Base-by-base conservation (phyloP, 1,140 invertebrate genomes). In the Caenorhabditis briggsae region DNA sequence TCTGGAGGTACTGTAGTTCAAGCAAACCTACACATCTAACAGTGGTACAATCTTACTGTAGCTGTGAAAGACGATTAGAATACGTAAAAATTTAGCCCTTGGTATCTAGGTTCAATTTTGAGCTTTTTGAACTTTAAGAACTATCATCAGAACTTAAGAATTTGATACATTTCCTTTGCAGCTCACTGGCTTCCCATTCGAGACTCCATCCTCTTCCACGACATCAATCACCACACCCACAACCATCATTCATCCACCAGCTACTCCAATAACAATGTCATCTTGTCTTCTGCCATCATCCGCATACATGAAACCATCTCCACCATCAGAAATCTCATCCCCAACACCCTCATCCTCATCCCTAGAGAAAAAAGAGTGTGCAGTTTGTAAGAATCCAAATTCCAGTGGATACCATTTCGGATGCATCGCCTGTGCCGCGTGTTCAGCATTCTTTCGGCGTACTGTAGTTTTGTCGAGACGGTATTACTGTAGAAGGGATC, bases 341-440 rank as follows among this genome's bases (percentile, higher is more conserved):
- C 70, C 70, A 50, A 18, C 70, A 50, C 53, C 70, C 46, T 20
- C 70, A 2, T 78, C 70, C 2, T 50, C 46, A n/a, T 33, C 20
- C 14, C 8, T 41, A 23, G 70, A 78, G 20, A 78, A 78, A 20
- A 78, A 78, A 23, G 70, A 78, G 20, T 78, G 70, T 23, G 70
- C 70, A 3, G 70, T 78, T 12, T 78, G 70, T 41, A 78, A 78
- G 46, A 78, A 78, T 12, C 70, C 89, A 7, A 90, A 90, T 59
- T 90, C 89, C 20, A 90, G 90, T 20, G 90, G 90, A 48, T 91
- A 91, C 33, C 90, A 90, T 53, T 90, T 90, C 74, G 90, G 90
- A 6, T 89, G 87, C 11, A 90, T 91, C 48, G 87, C 90, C 2
- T 90, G 90, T 84, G 86, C 90, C 18, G 90, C 90, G 11, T 90